Base-by-base conservation (phyloP, 2,797 vertebrate genomes). In the Acanthurus leucopareius region DNA sequence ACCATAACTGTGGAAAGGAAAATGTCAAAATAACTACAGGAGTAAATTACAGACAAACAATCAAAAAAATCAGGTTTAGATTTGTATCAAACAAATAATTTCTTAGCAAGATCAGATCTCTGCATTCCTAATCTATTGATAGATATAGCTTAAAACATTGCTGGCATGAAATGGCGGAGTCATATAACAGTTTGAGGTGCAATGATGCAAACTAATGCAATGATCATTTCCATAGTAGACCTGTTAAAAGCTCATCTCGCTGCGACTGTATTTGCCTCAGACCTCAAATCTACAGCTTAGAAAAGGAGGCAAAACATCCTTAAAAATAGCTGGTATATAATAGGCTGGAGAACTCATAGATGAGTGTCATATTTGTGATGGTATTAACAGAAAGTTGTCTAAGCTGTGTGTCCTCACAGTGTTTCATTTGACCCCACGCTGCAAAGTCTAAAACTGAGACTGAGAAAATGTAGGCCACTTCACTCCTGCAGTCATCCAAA, bases 391-490 rank as follows among this genome's bases (percentile, higher is more conserved):
- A 48, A 10, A 20, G 15, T 28, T 40, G 32, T 70, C 59, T 44
- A 53, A 5, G 52, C 61, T 68, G 58, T 42, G 77, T 57, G 59
- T 70, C n/a, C 69, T 63, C 20, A 7, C 47, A 75, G 7, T 51
- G 69, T 70, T 76, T 78, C 51, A 42, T n/a, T 28, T 85, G 81
- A 86, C 69, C 77, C 60, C 38, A 20, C 68, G 7, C 54, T 35
- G 51, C 61, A 72, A 42, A 68, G 52, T 74, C 57, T 77, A 17
- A 22, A 38, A 76, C 56, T 68, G 80, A 79, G 59, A 78, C 38
- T 52, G 66, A 16, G 61, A 25, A 49, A 88, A 88, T 77, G 62
- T 78, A 85, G 88, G 88, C 65, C 83, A 84, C 82, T 87, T 87
- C 44, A 69, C 75, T 72, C 86, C 64, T 85, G 83, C 86, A 78